Base-by-base conservation (phyloP, 2,888 invertebrate genomes). In the Allacma fusca region DNA sequence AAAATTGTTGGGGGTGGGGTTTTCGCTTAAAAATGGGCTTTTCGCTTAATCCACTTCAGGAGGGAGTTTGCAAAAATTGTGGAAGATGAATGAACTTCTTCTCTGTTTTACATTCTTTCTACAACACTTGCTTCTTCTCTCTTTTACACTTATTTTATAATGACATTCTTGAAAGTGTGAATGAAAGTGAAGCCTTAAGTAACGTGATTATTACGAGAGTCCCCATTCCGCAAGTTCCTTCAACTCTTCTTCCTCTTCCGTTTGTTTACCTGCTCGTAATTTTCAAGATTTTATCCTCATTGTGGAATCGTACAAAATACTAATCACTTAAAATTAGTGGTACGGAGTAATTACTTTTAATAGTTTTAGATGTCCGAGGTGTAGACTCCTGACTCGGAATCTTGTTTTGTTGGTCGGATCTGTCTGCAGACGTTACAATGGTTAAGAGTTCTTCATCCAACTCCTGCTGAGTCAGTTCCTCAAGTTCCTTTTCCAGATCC, bases 381-480 rank as follows among this genome's bases (percentile, higher is more conserved):
- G n/a, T n/a, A 13, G 50, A 50, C 1, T n/a, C 50, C 19, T 34
- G 34, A 16, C 23, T 24, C 23, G 16, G 23, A 29, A 13, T 1
- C 4, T 67, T 26, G 29, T 16, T 65, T 19, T 4, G 19, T 65
- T 65, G 24, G 24, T 9, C 7, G 26, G 26, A 9, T 2, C n/a
- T n/a, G 24, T 9, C 26, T 62, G 62, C 16, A 12, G 62, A 23
- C 5, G 23, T 4, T 23, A 2, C 4, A 2, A 85, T 83, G 70
- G 81, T 75, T n/a, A 86, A 79, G 1, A 86, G 80, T 74, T 84
- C 81, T 64, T 82, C 79, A 73, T 85, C 84, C 28, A 86, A 76
- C 71, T 85, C 85, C 77, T 86, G 85, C 71, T 82, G 85, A 43
- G 85, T 83, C 72, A 86, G 72, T 57, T 85, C 85, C 79, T 86